Conservation (phyloP, 2,888 invertebrate genomes). For the Drosophila stalkeri region DNA sequence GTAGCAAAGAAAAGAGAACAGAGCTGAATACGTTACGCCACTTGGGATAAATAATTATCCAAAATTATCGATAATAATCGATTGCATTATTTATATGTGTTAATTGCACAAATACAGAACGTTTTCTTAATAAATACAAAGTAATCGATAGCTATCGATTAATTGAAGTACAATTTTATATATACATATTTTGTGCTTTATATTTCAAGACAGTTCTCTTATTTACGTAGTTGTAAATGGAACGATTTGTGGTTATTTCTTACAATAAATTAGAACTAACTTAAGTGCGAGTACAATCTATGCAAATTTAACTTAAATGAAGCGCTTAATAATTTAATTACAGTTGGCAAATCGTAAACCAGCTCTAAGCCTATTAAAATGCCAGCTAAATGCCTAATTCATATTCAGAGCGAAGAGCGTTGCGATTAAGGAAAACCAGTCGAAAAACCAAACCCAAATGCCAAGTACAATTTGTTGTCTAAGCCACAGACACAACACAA, state of each 20-base stretch:
- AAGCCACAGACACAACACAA: slow-evolving; percentile 36
- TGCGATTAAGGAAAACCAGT: slow-evolving; percentile 14
- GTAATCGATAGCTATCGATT: not conserved
- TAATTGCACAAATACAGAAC: not conserved
- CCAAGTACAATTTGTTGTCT: slow-evolving; percentile 32
- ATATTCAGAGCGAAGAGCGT: slow-evolving; percentile 36
- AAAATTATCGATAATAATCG: not conserved
- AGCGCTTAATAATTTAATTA: slow-evolving; percentile 21
- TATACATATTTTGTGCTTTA: not conserved
- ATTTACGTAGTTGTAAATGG: slow-evolving; percentile 43
- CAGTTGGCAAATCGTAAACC: slow-evolving; percentile 6
- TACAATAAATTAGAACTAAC: slow-evolving; percentile 24
- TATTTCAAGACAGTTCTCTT: not conserved
- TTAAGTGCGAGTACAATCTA: slow-evolving; percentile 28
- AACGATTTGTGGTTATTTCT: slow-evolving; percentile 59
- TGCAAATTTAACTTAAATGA: slow-evolving; percentile 16
- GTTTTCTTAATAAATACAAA: not conserved
- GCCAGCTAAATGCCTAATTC: slow-evolving; percentile 35
- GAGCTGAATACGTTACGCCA: not conserved
- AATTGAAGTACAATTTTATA: not conserved
- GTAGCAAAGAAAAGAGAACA: slow-evolving; percentile 9
- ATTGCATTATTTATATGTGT: not conserved
- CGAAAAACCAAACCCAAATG: slow-evolving; percentile 30
- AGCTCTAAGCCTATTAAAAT: slow-evolving; percentile 29
- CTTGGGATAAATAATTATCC: not conserved